Conservation (phyloP, 2,888 invertebrate species). For the Mongoloraphidia duomilia region DNA sequence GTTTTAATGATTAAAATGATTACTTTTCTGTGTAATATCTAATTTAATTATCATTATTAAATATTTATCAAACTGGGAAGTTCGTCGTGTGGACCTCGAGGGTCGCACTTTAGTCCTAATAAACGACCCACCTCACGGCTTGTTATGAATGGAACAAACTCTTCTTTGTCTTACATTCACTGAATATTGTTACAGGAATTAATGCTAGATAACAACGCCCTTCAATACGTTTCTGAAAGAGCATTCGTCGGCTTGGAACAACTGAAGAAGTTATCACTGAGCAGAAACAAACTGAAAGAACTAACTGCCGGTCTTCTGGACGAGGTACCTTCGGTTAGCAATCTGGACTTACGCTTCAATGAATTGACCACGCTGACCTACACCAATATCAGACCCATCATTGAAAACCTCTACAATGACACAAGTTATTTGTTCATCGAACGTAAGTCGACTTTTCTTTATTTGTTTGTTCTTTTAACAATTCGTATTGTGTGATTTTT, state of each 20-base stretch:
- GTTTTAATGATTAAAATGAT: no score
- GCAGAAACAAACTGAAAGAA: slow-evolving; percentile 58
- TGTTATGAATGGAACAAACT: background rate
- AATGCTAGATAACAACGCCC: slow-evolving; percentile 29
- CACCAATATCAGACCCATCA: slow-evolving; percentile 62
- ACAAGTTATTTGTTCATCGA: slow-evolving; percentile 61
- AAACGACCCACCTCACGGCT: no score
- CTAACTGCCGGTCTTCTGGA: slow-evolving; percentile 58
- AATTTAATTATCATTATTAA: no score
- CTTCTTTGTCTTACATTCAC: background rate
- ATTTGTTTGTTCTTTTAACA: background rate
- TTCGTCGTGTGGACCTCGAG: no score
- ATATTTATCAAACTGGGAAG: no score
- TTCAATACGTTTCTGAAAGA: slow-evolving; percentile 55
- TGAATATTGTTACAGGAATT: slow-evolving; percentile 21
- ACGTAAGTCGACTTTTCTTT: slow-evolving; percentile 40
- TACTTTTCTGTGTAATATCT: no score
- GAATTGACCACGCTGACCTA: slow-evolving; percentile 60
- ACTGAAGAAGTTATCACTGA: slow-evolving; percentile 54
- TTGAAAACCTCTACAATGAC: slow-evolving; percentile 60
- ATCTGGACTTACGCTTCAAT: slow-evolving; percentile 65
- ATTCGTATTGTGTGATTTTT: background rate
- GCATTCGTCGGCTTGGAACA: slow-evolving; percentile 64
- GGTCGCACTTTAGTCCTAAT: no score
- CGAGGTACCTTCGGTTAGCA: slow-evolving; percentile 55